A percentile compares a stretch with the other conserved stretches of the same genome.
Conservation (phyloP, 2,888 invertebrate genomes). For the Oegoconia quadripuncta region DNA sequence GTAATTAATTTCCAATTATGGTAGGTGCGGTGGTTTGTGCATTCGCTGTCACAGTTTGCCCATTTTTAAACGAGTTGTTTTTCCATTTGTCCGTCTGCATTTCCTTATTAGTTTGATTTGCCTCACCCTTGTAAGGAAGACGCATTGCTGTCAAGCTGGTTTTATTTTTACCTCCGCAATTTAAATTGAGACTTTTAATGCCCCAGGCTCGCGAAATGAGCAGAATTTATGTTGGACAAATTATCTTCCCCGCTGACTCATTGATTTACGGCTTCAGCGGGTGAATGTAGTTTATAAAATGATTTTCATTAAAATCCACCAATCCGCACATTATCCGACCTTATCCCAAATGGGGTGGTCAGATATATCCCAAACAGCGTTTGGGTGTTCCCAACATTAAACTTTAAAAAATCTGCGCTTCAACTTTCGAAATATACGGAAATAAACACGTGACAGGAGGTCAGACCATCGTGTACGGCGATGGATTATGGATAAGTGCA, state of each 20-base stretch:
- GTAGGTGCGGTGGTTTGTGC: not conserved
- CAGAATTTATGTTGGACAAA: conserved; percentile 13
- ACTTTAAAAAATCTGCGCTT: no score
- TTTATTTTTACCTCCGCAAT: conserved; percentile 29
- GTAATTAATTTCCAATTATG: conserved; percentile 8
- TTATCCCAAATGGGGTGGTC: no score
- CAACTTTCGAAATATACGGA: no score
- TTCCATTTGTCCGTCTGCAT: conserved; percentile 25
- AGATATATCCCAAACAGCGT: no score
- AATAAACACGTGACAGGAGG: no score
- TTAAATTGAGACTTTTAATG: conserved; percentile 25
- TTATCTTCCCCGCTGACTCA: conserved; percentile 9
- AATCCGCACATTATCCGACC: no score
- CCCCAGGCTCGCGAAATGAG: conserved; percentile 4
- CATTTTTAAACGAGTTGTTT: conserved; percentile 13
- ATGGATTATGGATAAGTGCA: no score
- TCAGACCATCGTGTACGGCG: no score
- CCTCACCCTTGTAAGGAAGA: conserved; percentile 41
- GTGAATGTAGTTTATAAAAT: no score
- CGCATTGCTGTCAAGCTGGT: conserved; percentile 33
- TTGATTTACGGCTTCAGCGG: conserved; percentile 2
- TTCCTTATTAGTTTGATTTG: conserved; percentile 38
- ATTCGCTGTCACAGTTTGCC: not conserved
- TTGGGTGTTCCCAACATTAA: no score
- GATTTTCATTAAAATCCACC: no score